Conservation (phyloP, 2,888 invertebrate species). For the Amiota communis region DNA sequence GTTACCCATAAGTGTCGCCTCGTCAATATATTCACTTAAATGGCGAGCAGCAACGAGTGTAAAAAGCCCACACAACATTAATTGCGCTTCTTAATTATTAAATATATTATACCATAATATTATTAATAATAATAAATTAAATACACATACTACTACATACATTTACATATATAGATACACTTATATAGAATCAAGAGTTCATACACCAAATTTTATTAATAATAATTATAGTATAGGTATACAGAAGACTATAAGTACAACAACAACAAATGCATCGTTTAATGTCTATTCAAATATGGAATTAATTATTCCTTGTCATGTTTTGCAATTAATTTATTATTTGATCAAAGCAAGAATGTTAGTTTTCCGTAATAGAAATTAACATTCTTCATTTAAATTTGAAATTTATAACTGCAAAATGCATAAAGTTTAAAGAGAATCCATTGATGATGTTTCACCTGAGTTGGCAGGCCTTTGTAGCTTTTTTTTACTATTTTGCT, state of each 20-base stretch:
- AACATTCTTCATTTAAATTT: too few species aligned
- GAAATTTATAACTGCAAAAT: too few species aligned
- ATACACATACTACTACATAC: not conserved
- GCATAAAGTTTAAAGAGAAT: too few species aligned
- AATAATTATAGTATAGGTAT: not conserved
- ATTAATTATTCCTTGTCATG: too few species aligned
- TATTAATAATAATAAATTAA: conserved; percentile 16
- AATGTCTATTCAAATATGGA: not conserved
- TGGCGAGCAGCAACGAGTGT: not conserved
- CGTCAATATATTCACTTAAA: not conserved
- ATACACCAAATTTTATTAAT: not conserved
- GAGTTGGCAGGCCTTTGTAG: conserved; percentile 1
- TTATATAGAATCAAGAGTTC: too few species aligned
- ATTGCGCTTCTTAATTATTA: not conserved
- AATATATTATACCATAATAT: conserved; percentile 9
- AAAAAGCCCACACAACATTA: conserved; percentile 3
- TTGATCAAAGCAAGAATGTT: too few species aligned
- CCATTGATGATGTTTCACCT: too few species aligned
- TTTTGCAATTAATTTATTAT: too few species aligned
- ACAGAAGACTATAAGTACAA: not conserved
- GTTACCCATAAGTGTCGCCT: not conserved
- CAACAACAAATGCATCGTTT: conserved; percentile 4
- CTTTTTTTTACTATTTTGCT: not conserved
- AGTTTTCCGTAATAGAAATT: too few species aligned
- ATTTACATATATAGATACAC: not conserved